Evolutionary conservation across 2,113 vertebrate genomes (phyloP).

Genomic region (Nerophis lumbriciformis): DNA sequence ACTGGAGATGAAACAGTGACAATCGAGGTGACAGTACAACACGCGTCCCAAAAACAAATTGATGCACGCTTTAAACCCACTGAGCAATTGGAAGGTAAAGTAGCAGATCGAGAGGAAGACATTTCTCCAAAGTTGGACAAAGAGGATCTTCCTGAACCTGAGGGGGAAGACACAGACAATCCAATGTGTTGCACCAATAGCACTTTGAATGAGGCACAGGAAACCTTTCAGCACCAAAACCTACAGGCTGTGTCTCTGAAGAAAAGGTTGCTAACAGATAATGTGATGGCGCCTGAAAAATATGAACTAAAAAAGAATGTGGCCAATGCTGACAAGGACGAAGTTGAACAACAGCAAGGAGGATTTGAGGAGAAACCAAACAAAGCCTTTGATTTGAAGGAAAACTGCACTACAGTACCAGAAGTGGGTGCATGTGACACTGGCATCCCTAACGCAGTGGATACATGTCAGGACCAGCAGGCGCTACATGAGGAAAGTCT

Average conservation of each 20-base stretch:
- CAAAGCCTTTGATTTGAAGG: too few relatives aligned
- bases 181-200: not conserved
- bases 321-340: not conserved
- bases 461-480: not conserved
- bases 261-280: not conserved
- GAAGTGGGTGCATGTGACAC: slow-evolving; percentile 3
- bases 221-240: not conserved
- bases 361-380: too few relatives aligned
- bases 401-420: slow-evolving; percentile 5
- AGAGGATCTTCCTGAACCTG: not conserved
- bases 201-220: slow-evolving; percentile 8
- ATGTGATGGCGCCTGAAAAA: not conserved
- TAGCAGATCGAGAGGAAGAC: slow-evolving; percentile 1
- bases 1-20: not conserved
- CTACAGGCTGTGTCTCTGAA: not conserved
- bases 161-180: not conserved
- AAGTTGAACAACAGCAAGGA: slow-evolving; percentile 2
- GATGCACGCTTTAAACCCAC: not conserved
- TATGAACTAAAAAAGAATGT: not conserved
- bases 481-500: slow-evolving; percentile 3
- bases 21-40: not conserved
- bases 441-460: not conserved
- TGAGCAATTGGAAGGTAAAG: slow-evolving; percentile 1
- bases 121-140: slow-evolving; percentile 2
- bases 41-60: slow-evolving; percentile 1